phyloP scores from a whole-genome alignment of 2,888 invertebrate species.

The Branchinecta sandiegonensis region DNA sequence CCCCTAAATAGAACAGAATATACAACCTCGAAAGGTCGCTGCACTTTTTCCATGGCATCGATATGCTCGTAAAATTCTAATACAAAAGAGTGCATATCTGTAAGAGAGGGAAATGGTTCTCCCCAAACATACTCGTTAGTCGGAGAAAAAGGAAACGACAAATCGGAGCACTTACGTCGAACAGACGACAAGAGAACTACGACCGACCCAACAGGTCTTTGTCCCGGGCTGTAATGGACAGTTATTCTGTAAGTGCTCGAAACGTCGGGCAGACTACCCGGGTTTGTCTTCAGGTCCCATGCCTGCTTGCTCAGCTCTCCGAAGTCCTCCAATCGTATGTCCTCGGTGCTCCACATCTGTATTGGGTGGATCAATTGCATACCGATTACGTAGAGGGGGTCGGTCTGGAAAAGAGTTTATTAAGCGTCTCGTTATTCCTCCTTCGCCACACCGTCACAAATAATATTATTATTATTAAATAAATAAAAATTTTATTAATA shows the following conservation, averaged over 20 bases:
- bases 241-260: constrained; percentile 68
- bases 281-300: constrained; percentile 67
- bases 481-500: no score
- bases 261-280: constrained; percentile 76
- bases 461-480: constrained; percentile 15
- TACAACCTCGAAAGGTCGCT: no score
- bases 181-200: constrained; percentile 62
- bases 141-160: constrained; percentile 26
- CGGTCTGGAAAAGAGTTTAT: constrained; percentile 27
- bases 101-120: no score
- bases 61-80: no score
- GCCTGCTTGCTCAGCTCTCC: constrained; percentile 35
- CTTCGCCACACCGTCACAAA: constrained; percentile 29
- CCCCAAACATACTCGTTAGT: no score
- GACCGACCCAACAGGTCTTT: constrained; percentile 60
- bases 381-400: constrained; percentile 70
- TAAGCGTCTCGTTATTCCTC: constrained; percentile 37
- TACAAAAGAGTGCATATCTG: no score
- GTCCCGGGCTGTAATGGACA: constrained; percentile 63
- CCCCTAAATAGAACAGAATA: no score
- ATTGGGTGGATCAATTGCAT: constrained; percentile 81
- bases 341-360: constrained; percentile 71
- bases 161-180: constrained; percentile 33
- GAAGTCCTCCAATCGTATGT: constrained; percentile 52
- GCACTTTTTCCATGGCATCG: no score